Conservation (phyloP, 2,797 vertebrate species). For the Amniataba percoides region DNA sequence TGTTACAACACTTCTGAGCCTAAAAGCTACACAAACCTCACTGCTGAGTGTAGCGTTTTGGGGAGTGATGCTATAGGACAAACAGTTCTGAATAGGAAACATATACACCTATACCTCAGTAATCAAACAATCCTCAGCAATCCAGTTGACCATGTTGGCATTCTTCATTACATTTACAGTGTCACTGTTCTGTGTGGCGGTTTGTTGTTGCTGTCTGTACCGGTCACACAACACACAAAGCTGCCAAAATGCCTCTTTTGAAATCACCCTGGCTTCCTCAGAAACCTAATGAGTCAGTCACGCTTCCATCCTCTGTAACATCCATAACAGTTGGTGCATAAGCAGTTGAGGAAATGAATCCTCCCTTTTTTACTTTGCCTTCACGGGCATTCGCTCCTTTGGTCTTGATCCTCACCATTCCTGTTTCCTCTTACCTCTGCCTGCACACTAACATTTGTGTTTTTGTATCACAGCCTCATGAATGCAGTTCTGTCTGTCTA, state of each 20-base stretch:
- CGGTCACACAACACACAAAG: conserved; percentile 43
- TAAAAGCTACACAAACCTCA: conserved; percentile 64
- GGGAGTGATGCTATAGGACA: conserved; percentile 33
- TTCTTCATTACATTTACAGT: conserved; percentile 31
- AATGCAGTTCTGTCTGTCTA: conserved; percentile 24
- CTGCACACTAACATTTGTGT: not conserved
- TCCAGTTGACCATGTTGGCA: conserved; percentile 46
- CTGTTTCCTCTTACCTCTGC: conserved; percentile 16
- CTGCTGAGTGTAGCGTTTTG: conserved; percentile 55
- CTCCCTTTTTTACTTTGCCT: conserved; percentile 25
- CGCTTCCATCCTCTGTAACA: conserved; percentile 18
- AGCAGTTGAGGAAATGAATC: conserved; percentile 13
- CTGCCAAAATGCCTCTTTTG: conserved; percentile 54
- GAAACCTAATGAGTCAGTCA: conserved; percentile 32
- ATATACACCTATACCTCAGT: conserved; percentile 80
- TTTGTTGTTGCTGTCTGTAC: conserved; percentile 37
- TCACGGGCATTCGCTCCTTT: not conserved
- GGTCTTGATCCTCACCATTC: conserved; percentile 10
- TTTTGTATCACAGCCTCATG: conserved; percentile 5
- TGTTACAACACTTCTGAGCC: conserved; percentile 31
- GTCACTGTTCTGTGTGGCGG: conserved; percentile 28
- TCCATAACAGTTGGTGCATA: not conserved
- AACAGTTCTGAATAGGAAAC: conserved; percentile 55
- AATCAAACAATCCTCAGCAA: conserved; percentile 71
- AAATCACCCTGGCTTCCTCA: conserved; percentile 43